Conservation (phyloP, 2,888 invertebrate species). For the Leptopilina drosophilae region DNA sequence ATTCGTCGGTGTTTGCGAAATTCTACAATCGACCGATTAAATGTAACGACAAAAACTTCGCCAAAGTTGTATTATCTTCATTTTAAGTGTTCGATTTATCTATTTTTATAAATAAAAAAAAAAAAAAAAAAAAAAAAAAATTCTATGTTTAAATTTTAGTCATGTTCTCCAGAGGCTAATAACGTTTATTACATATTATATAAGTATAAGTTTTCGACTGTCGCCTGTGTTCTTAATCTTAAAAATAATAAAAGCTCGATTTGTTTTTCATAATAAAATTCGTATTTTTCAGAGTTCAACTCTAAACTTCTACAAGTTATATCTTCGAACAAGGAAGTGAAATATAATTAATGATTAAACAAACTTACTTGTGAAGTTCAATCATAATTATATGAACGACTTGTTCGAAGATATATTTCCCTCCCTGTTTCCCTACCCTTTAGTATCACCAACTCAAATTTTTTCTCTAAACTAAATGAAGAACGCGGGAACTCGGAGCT, state of each 20-base stretch:
- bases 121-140: no score
- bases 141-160: background rate
- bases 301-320: no score
- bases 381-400: no score
- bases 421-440: no score
- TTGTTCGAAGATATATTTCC: no score
- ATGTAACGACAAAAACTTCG: background rate
- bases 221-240: background rate
- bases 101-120: background rate
- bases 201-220: background rate
- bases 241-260: background rate
- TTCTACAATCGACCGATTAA: slow-evolving; percentile 48
- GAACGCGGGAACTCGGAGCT: no score
- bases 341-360: no score
- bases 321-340: no score
- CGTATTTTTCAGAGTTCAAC: no score
- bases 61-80: background rate
- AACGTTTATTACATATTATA: background rate
- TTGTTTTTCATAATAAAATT: background rate
- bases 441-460: no score
- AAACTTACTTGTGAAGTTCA: no score
- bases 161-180: background rate
- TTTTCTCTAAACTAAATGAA: no score
- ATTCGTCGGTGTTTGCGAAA: slow-evolving; percentile 44
- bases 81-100: background rate